Evolutionary conservation across 37 sponge, comb jelly and placozoan genomes (phyloP), one percentile per base, ranked within the genome.

Genomic region (Axinella damicornis): DNA sequence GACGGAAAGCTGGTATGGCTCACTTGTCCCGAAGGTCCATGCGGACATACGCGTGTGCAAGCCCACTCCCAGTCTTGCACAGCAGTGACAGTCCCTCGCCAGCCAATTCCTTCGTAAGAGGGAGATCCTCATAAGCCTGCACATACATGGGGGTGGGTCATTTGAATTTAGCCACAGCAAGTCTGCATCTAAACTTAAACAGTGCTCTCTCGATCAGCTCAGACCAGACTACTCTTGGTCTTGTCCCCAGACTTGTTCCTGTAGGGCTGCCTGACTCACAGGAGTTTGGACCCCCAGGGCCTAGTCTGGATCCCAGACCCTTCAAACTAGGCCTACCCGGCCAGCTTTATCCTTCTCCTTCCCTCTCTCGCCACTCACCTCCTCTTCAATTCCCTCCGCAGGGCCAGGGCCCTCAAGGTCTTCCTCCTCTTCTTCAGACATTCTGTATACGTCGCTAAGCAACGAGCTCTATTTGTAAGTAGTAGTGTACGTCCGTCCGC

Each of bases 1-100:
- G n/a, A n/a, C n/a, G n/a, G n/a, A n/a, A n/a, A n/a, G n/a, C n/a
- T n/a, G n/a, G n/a, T n/a, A 46, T 4, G 17, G 72, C 90, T 73
- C 70, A 96, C 96, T 85, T 90, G 76, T 90, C 85, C n/a, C 60
- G 64, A 37, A 96, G 62, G 62, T 90, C 86, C 56, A 93, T 62
- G 31, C 88, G 40, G 17, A 93, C 96, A 54, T 89, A 96, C 14
- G 96, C 96, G 84, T 96, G 96, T 1, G 88, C 71, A 61, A 96
- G 52, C 30, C 96, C 96, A 76, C 62, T 85, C 5, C 93, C 96
- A 18, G 85, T 96, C 80, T 90, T 96, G 52, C 85, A 83, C 2
- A 96, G 80, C 55, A 96, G 74, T 15, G 96, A 93, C 30, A 96
- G 80, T 16, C 85, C 59, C 36, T 93, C 90, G 2, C 89, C 91